Evolutionary conservation across 2,113 vertebrate genomes (phyloP), one percentile per base, ranked within the genome.

Genomic region (Campylorhamphus procurvoides): DNA sequence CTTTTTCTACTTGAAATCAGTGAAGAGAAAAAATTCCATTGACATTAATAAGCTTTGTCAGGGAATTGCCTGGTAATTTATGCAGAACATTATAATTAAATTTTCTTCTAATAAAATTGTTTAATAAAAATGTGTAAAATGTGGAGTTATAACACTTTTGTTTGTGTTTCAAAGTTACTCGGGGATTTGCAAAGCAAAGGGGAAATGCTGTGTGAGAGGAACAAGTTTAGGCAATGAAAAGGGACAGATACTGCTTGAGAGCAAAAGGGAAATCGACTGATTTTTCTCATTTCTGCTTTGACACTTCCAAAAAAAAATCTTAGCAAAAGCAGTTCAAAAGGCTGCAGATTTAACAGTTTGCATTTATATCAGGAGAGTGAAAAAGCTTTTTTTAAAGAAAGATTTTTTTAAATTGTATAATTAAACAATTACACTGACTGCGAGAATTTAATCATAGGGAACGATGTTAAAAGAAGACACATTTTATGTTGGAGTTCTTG

Each of bases 1-100:
- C 55, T 72, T 94, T 91, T 88, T 73, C 79, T 80, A 67, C 86
- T 92, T 84, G 79, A 90, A 93, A 88, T 86, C 60, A 88, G 29
- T 42, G 85, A 87, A 74, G 84, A 79, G 93, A 93, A 94, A 89
- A 91, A 81, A 67, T 24, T 64, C 85, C 76, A 72, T n/a, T 92
- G 85, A 81, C 39, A 93, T 90, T 22, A 84, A 44, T 59, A 62
- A 84, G 56, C 76, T 88, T 89, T 78, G 76, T 68, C 88, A 64
- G 64, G 68, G 83, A 72, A 75, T 25, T 78, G 47, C 60, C 60
- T 75, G 76, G 60, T 64, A 86, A 81, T 90, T 81, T 63, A 89
- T 71, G 31, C 80, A 89, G 75, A 79, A 60, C 60, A 18, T 29
- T 37, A 4, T 14, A 66, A 67, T 49, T 63, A n/a, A 19, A 10